Conservation (phyloP, 2,113 vertebrate genomes). For the Solenodon paradoxus region DNA sequence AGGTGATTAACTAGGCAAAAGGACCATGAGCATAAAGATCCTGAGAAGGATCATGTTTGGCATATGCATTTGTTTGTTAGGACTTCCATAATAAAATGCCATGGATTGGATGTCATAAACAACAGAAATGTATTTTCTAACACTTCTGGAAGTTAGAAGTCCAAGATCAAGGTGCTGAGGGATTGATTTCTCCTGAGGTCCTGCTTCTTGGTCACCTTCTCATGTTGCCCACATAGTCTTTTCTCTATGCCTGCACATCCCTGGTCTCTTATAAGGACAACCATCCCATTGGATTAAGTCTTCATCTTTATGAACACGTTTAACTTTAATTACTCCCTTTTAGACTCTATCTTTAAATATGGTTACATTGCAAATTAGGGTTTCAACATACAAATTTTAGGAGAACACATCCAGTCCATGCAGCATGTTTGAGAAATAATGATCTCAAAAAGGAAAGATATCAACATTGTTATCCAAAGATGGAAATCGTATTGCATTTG, state of each 20-base stretch:
- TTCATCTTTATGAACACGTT: neutral
- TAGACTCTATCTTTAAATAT: neutral
- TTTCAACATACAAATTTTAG: neutral
- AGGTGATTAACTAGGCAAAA: neutral
- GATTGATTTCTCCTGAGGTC: neutral
- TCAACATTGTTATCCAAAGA: neutral
- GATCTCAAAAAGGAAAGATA: neutral
- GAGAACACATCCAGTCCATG: neutral
- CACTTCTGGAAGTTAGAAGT: neutral
- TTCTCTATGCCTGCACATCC: neutral
- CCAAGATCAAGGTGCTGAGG: neutral
- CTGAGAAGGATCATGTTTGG: neutral
- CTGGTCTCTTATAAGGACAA: neutral
- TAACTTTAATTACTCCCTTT: neutral
- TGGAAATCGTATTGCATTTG: neutral
- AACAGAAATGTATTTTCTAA: neutral
- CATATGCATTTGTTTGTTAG: neutral
- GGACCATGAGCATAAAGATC: neutral
- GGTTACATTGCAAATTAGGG: neutral
- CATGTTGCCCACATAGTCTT: neutral
- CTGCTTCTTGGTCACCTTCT: neutral
- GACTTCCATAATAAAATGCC: neutral
- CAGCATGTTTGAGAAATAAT: neutral
- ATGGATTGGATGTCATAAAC: neutral
- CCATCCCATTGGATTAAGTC: neutral